Base-by-base conservation (phyloP, 2,113 vertebrate species). In the Anoura caudifer region DNA sequence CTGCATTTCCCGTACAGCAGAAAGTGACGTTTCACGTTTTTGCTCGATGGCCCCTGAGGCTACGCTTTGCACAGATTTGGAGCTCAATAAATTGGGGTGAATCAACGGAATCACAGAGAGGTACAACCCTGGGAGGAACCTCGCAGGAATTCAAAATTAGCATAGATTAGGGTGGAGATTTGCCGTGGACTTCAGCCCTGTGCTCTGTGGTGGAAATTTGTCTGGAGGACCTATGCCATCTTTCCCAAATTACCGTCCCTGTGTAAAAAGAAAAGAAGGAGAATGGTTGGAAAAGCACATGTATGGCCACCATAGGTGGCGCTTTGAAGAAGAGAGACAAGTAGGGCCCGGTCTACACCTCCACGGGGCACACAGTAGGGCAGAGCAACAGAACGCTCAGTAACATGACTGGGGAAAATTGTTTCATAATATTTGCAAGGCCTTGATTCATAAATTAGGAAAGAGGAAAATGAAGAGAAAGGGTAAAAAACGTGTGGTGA, bases 341-440 rank as follows among this genome's bases (percentile, higher is more conserved):
- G 0, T 3, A 36, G 52, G 4, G 7, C 4, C 0, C 5, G 22
- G 0, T 22, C 1, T 52, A 9, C 28, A 14, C 1, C 2, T n/a
- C n/a, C 56, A 5, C 5, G 3, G 45, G 72, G 16, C 2, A 17
- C 1, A 2, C 0, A 4, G 33, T 7, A 3, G 0, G 4, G 5
- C 20, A 1, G 10, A 61, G 13, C 4, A 80, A 24, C 3, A 47
- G 17, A 28, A 20, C 5, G 11, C 47, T 7, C 20, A 5, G 4
- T 3, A 28, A 47, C 14, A 4, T 4, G 31, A 31, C 24, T 0
- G 15, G 24, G 24, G 8, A 10, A 1, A 43, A 36, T 20, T 33
- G 20, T 12, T 28, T 24, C 10, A 38, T 52, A 24, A 45, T 33
- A 31, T 3, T 43, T 0, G 6, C 20, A 2, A 2, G 16, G 11